Percentiles rank a stretch among this genome's conserved stretches.
Conservation (phyloP, 2,113 vertebrate genomes). For the Sceloporus tristichus region DNA sequence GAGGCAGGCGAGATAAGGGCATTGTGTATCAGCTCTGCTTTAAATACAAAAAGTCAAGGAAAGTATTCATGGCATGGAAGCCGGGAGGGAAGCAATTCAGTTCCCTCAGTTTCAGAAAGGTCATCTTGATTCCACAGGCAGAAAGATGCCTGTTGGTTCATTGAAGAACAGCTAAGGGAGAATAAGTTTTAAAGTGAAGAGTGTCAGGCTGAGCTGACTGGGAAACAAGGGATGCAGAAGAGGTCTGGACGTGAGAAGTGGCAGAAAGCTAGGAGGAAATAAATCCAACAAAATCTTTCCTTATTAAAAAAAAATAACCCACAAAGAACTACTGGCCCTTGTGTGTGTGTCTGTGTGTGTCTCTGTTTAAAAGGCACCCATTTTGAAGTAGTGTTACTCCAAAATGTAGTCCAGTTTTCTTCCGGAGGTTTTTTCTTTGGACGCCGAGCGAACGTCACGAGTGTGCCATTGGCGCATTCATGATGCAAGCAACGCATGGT, state of each 20-base stretch:
- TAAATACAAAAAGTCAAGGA: conserved; percentile 17
- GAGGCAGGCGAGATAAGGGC: neutral
- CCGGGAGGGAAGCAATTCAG: conserved; percentile 27
- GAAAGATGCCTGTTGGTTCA: neutral
- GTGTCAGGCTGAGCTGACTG: neutral
- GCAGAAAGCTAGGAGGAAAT: neutral
- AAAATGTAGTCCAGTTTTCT: too few relatives aligned
- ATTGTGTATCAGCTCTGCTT: conserved; percentile 32
- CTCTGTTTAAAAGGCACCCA: too few relatives aligned
- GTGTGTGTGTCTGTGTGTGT: too few relatives aligned
- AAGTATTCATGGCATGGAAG: conserved; percentile 13
- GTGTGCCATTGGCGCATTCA: too few relatives aligned
- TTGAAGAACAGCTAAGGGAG: neutral
- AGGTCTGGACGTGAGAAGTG: neutral
- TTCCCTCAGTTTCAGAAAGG: conserved; percentile 12
- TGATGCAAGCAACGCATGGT: too few relatives aligned
- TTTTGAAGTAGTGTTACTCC: too few relatives aligned
- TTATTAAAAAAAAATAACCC: too few relatives aligned
- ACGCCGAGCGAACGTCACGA: too few relatives aligned
- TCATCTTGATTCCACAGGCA: conserved; percentile 33
- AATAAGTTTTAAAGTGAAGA: rapidly evolving
- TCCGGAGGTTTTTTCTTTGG: too few relatives aligned
- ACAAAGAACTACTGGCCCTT: too few relatives aligned
- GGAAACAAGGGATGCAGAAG: neutral
- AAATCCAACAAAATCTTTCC: too few relatives aligned